Conservation (phyloP, 2,113 vertebrate species). For the Neogale vison region DNA sequence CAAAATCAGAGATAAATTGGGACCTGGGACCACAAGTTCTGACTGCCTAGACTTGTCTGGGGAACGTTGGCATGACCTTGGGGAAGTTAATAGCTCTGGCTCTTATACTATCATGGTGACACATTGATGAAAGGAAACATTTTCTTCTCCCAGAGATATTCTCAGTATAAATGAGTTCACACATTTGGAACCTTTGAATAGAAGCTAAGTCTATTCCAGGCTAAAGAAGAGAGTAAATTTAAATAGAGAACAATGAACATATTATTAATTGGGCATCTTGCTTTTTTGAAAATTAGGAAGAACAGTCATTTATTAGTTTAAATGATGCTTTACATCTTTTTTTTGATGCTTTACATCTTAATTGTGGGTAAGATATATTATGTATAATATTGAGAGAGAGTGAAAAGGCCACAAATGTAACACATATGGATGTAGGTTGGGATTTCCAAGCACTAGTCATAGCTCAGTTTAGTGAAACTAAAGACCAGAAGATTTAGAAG, state of each 20-base stretch:
- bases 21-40: background rate
- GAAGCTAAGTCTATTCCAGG: background rate
- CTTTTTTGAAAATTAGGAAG: background rate
- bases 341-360: background rate
- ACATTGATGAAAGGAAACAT: background rate
- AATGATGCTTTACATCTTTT: background rate
- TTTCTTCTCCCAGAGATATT: background rate
- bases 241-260: background rate
- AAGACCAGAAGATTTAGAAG: background rate
- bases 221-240: background rate
- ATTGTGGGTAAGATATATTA: background rate
- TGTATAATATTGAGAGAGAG: background rate
- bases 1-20: background rate
- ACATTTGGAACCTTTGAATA: background rate
- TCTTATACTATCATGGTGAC: background rate
- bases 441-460: background rate
- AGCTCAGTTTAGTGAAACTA: background rate
- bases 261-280: background rate
- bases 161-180: background rate
- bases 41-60: background rate
- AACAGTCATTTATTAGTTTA: background rate
- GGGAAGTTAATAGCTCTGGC: background rate
- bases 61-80: background rate
- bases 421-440: background rate
- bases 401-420: background rate